Evolutionary conservation across 2,888 invertebrate genomes (phyloP).

Genomic region (Aspidiotus destructor): DNA sequence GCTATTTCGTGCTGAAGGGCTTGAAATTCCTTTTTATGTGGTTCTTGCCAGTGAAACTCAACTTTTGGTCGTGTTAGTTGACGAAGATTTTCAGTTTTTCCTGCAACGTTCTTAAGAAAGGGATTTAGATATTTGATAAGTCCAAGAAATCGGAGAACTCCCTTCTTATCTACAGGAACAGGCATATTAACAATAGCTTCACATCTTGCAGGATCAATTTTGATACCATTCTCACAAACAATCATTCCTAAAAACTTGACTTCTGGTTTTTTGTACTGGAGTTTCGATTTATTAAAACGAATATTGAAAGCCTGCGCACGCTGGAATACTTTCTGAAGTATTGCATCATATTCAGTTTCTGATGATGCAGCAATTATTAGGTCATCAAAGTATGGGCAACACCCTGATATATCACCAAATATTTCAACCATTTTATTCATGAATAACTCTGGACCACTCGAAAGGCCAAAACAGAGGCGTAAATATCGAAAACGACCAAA

Average conservation of each 20-base stretch:
- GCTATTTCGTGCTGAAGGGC: constrained; percentile 33
- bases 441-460: constrained; percentile 35
- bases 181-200: constrained; percentile 20
- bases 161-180: constrained; percentile 33
- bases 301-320: too few species aligned
- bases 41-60: constrained; percentile 29
- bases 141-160: constrained; percentile 35
- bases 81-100: constrained; percentile 34
- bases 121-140: constrained; percentile 34
- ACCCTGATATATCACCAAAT: constrained; percentile 14
- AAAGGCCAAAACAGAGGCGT: constrained; percentile 36
- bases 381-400: constrained; percentile 22
- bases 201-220: constrained; percentile 13
- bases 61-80: constrained; percentile 33
- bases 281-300: too few species aligned
- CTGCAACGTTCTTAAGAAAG: constrained; percentile 35
- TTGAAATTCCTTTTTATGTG: constrained; percentile 24
- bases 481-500: constrained; percentile 36
- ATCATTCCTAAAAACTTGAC: constrained; percentile 32
- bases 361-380: constrained; percentile 11
- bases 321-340: constrained; percentile 31
- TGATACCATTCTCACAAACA: constrained; percentile 27
- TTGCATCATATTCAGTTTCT: constrained; percentile 33
- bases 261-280: constrained; percentile 31
- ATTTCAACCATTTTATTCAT: not conserved